Percentiles rank a stretch among this genome's conserved stretches.
phyloP scores from a whole-genome alignment of 2,888 invertebrate species.

The Apoda limacodes region DNA sequence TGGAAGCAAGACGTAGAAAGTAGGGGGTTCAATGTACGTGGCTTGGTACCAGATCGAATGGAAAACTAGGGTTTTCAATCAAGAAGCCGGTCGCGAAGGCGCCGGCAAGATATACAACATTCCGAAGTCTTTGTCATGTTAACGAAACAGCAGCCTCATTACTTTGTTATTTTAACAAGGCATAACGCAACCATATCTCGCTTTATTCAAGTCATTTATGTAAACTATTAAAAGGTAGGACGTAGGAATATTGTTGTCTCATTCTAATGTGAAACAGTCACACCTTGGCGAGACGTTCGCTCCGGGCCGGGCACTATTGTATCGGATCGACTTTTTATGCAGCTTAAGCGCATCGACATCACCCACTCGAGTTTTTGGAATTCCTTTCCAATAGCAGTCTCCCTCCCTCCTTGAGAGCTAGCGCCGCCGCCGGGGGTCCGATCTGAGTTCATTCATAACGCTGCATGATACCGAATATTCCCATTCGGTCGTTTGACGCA shows the following conservation, averaged over 20 bases:
- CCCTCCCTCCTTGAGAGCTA: constrained; percentile 17
- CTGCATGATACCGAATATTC: no score
- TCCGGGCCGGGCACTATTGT: constrained; percentile 40
- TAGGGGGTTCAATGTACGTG: constrained; percentile 36
- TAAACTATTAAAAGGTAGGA: neutral
- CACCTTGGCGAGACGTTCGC: constrained; percentile 28
- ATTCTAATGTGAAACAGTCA: constrained; percentile 20
- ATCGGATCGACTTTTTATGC: constrained; percentile 44
- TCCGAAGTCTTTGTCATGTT: constrained; percentile 60
- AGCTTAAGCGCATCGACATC: constrained; percentile 41
- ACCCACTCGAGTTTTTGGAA: constrained; percentile 65
- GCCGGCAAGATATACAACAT: constrained; percentile 52
- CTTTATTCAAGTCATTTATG: neutral
- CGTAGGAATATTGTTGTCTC: constrained; percentile 1
- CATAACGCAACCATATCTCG: constrained; percentile 30
- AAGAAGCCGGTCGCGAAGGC: constrained; percentile 29
- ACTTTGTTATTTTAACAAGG: constrained; percentile 64
- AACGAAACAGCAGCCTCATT: constrained; percentile 57
- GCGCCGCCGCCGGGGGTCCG: constrained; percentile 38
- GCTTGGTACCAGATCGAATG: constrained; percentile 52
- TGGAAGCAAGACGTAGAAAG: constrained; percentile 15
- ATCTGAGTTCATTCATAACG: constrained; percentile 61
- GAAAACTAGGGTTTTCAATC: constrained; percentile 40
- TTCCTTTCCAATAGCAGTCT: no score
- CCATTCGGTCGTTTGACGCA: no score